Conservation (phyloP, 2,113 vertebrate genomes). For the Piliocolobus tephrosceles region DNA sequence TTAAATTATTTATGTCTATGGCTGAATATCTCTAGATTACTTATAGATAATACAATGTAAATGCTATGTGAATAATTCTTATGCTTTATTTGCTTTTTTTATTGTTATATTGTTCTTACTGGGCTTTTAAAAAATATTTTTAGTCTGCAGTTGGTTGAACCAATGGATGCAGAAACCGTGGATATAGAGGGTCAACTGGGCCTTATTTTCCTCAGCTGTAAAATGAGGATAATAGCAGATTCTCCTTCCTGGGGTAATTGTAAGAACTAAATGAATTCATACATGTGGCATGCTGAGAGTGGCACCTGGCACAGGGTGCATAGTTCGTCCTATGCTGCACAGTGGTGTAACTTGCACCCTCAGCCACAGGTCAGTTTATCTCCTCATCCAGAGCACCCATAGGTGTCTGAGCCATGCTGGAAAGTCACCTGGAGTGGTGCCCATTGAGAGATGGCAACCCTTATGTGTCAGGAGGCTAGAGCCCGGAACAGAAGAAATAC, state of each 20-base stretch:
- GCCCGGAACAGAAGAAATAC: neutral
- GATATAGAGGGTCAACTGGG: neutral
- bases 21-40: neutral
- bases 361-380: neutral
- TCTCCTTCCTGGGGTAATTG: neutral
- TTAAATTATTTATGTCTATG: too few species aligned
- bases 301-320: neutral
- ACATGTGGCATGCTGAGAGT: fast-evolving
- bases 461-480: neutral
- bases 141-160: neutral
- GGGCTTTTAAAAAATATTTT: neutral
- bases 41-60: neutral
- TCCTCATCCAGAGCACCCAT: neutral
- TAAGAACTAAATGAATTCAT: neutral
- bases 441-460: neutral
- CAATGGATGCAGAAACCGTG: neutral
- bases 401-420: neutral
- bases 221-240: neutral
- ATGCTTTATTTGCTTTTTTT: neutral
- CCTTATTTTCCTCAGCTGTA: neutral
- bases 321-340: neutral
- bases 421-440: too few species aligned
- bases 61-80: neutral
- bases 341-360: neutral
- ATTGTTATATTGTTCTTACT: neutral